phyloP scores from a whole-genome alignment of 2,113 vertebrate species.

The Sylvilagus bachmani region DNA sequence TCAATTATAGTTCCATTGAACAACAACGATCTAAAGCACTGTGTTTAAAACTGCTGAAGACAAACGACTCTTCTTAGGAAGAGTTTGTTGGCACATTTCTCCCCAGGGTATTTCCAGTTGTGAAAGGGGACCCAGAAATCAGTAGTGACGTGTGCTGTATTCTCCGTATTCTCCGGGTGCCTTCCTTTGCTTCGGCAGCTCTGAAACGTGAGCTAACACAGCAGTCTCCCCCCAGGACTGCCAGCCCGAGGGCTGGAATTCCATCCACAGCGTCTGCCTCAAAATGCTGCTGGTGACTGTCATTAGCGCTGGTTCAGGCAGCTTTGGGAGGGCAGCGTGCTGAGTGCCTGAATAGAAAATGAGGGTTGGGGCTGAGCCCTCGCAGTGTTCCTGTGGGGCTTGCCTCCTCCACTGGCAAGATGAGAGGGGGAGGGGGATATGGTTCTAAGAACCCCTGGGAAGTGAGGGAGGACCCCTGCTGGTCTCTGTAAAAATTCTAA shows the following conservation, averaged over 20 bases:
- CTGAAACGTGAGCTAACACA: neutral
- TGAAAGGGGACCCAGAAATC: neutral
- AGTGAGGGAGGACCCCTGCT: slow-evolving; percentile 51
- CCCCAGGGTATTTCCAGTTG: neutral
- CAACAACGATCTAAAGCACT: neutral
- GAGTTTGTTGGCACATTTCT: neutral
- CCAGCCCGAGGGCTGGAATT: slow-evolving; percentile 29
- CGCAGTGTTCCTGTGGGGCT: neutral
- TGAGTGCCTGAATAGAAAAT: slow-evolving; percentile 45
- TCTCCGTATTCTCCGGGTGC: neutral
- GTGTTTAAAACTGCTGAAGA: slow-evolving; percentile 11
- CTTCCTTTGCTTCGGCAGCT: neutral
- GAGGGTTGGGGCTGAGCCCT: neutral
- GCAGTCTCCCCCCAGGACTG: neutral
- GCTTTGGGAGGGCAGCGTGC: neutral
- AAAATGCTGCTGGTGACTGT: neutral
- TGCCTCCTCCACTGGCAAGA: slow-evolving; percentile 49
- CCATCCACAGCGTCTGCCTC: slow-evolving; percentile 49
- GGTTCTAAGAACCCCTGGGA: slow-evolving; percentile 64
- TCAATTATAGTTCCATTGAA: neutral
- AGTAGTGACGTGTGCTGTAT: neutral
- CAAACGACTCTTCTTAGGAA: neutral
- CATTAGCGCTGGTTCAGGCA: neutral
- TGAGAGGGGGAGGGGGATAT: slow-evolving; percentile 50
- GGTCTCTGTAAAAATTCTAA: slow-evolving; percentile 71